These are phyloP conservation scores for Sarcophaga peregrina DNA, from an alignment of 1,140 invertebrate species.

Conservation along the genomic window DNA sequence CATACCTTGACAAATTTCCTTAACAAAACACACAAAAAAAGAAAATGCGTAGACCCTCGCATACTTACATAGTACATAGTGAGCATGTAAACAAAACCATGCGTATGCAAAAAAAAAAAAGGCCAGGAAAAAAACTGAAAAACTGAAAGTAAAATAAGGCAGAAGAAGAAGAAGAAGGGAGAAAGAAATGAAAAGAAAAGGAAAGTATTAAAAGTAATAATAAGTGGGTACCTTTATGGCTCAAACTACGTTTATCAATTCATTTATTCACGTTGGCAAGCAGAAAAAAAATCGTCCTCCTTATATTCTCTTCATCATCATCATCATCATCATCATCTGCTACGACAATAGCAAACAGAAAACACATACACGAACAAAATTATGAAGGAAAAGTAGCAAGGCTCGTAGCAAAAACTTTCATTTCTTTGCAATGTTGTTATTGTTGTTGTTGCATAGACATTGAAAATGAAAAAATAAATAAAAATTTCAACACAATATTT, in stretches of 20 bases:
- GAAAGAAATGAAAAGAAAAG: no score
- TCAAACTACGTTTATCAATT: slow-evolving; percentile 22
- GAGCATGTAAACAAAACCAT: not conserved
- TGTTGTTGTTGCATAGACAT: slow-evolving; percentile 54
- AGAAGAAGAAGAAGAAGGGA: no score
- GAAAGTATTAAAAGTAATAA: slow-evolving; percentile 64
- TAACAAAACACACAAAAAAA: not conserved
- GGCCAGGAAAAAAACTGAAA: no score
- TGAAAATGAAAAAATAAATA: slow-evolving; percentile 59
- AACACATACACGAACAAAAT: not conserved
- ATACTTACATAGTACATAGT: not conserved
- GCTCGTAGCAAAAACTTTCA: no score
- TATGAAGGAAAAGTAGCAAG: not conserved
- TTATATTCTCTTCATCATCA: not conserved
- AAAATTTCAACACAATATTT: slow-evolving; percentile 37
- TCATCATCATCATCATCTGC: no score
- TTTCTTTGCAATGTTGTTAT: not conserved
- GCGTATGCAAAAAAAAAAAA: slow-evolving; percentile 16
- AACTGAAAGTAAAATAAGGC: no score
- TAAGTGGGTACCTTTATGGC: slow-evolving; percentile 55
- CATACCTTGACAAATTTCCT: slow-evolving; percentile 39
- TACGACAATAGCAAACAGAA: no score
- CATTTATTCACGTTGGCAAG: slow-evolving; percentile 4
- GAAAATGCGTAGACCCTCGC: no score
- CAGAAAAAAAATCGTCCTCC: not conserved